These are phyloP conservation scores for Drosophila barbarae DNA, from an alignment of 2,888 invertebrate genomes.

Conservation along the genomic window DNA sequence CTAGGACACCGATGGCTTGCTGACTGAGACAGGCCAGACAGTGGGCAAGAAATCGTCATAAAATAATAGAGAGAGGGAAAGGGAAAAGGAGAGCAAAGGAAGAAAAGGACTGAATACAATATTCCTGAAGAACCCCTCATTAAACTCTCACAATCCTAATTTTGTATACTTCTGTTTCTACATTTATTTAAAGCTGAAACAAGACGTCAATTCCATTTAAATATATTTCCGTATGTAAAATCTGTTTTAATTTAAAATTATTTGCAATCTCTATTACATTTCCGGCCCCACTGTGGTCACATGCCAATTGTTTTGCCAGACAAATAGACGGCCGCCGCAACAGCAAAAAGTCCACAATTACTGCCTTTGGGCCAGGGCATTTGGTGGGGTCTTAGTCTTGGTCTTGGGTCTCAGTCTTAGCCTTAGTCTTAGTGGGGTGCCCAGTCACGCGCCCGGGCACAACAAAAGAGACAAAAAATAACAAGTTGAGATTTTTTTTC, in stretches of 20 bases:
- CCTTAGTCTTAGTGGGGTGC: constrained; percentile 32
- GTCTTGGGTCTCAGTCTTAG: constrained; percentile 2
- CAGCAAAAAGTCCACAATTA: constrained; percentile 29
- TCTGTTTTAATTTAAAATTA: not conserved
- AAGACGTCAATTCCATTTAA: too few species aligned
- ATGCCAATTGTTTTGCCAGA: constrained; percentile 44
- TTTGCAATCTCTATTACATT: not conserved
- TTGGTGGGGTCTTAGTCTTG: constrained; percentile 15
- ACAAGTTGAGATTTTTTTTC: constrained; percentile 26
- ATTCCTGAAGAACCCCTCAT: too few species aligned
- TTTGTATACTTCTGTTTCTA: too few species aligned
- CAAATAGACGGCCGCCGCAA: constrained; percentile 49
- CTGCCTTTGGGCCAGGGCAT: constrained; percentile 26
- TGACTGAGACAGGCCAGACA: constrained; percentile 11
- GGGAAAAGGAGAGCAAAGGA: not conserved
- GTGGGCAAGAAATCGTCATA: constrained; percentile 1
- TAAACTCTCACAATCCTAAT: too few species aligned
- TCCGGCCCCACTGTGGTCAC: constrained; percentile 38
- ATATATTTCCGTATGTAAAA: not conserved
- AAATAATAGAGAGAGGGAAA: not conserved
- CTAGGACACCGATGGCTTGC: constrained; percentile 30
- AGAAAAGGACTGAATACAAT: not conserved
- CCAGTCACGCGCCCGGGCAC: constrained; percentile 38
- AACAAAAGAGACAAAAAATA: not conserved
- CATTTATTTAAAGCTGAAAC: too few species aligned